Conservation (phyloP, 2,797 vertebrate genomes). For the Zalophus californianus region DNA sequence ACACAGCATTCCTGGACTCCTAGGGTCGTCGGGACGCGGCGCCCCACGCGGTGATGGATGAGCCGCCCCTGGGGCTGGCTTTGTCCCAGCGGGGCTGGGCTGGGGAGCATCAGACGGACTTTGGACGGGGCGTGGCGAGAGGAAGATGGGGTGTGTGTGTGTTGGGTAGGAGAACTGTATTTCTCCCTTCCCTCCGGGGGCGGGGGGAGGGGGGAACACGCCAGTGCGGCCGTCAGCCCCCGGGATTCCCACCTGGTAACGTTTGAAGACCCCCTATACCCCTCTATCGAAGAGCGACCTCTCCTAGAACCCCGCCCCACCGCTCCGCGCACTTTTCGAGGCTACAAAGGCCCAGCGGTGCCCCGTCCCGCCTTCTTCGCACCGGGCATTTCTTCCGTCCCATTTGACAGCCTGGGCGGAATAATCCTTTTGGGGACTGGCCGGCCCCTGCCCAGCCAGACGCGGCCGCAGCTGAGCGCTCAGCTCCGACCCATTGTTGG, state of each 20-base stretch:
- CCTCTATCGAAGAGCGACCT: neutral
- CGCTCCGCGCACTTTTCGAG: neutral
- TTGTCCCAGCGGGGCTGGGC: slow-evolving; percentile 44
- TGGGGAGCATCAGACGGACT: neutral
- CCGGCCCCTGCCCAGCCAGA: slow-evolving; percentile 46
- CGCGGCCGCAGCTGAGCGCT: slow-evolving; percentile 60
- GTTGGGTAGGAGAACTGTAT: neutral
- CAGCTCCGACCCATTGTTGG: slow-evolving; percentile 59
- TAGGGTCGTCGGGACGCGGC: slow-evolving; percentile 15
- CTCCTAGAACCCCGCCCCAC: neutral
- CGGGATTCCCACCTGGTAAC: neutral
- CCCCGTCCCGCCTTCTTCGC: neutral
- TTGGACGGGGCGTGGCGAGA: slow-evolving; percentile 46
- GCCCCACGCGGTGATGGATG: slow-evolving; percentile 72
- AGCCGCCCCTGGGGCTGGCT: neutral
- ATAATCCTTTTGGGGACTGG: slow-evolving; percentile 78
- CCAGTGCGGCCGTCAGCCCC: neutral
- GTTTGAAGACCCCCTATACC: neutral
- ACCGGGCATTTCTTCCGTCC: slow-evolving; percentile 60
- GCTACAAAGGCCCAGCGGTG: neutral
- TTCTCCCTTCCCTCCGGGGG: neutral
- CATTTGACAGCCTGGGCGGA: slow-evolving; percentile 77
- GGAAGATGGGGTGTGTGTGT: fast-evolving
- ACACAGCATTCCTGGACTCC: slow-evolving; percentile 71
- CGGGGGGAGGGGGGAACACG: neutral